These are phyloP conservation scores for Argopecten irradians DNA, from an alignment of 1,140 invertebrate species.

Conservation along the genomic window DNA sequence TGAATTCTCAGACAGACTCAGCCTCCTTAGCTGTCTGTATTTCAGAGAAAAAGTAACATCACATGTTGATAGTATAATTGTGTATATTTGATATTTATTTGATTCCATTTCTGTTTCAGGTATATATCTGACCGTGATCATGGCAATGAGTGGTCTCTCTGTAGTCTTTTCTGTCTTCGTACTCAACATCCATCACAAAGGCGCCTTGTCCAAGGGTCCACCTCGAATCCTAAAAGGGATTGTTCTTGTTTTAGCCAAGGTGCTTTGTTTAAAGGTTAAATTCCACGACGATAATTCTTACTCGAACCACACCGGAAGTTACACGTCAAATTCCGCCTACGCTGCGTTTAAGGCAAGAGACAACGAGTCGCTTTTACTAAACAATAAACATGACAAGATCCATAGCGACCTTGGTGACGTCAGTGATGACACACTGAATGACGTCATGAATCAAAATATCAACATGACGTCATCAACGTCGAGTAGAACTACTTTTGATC, in stretches of 20 bases:
- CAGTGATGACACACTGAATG: slow-evolving; percentile 39
- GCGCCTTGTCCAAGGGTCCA: slow-evolving; percentile 61
- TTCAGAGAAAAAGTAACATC: no score
- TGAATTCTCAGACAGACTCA: no score
- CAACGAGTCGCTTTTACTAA: slow-evolving; percentile 47
- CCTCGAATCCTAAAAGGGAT: slow-evolving; percentile 61
- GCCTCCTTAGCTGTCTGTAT: no score
- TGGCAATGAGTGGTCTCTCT: slow-evolving; percentile 76
- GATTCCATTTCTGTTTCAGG: slow-evolving; percentile 63
- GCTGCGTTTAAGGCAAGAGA: slow-evolving; percentile 42
- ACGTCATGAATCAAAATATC: slow-evolving; percentile 56
- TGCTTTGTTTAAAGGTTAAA: slow-evolving; percentile 59
- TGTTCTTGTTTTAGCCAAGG: slow-evolving; percentile 44
- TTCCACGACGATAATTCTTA: slow-evolving; percentile 35
- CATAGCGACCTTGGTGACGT: slow-evolving; percentile 46
- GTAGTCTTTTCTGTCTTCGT: slow-evolving; percentile 76
- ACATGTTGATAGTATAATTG: no score
- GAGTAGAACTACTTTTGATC: slow-evolving; percentile 53
- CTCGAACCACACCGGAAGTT: background rate
- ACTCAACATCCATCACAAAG: slow-evolving; percentile 74
- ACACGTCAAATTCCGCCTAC: slow-evolving; percentile 14
- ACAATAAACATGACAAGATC: slow-evolving; percentile 41
- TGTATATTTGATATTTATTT: background rate
- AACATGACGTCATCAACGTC: slow-evolving; percentile 33
- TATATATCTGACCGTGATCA: slow-evolving; percentile 76